Evolutionary conservation across 2,113 vertebrate species (phyloP), one percentile per base, ranked within the genome.

Genomic region (Heterocephalus glaber): DNA sequence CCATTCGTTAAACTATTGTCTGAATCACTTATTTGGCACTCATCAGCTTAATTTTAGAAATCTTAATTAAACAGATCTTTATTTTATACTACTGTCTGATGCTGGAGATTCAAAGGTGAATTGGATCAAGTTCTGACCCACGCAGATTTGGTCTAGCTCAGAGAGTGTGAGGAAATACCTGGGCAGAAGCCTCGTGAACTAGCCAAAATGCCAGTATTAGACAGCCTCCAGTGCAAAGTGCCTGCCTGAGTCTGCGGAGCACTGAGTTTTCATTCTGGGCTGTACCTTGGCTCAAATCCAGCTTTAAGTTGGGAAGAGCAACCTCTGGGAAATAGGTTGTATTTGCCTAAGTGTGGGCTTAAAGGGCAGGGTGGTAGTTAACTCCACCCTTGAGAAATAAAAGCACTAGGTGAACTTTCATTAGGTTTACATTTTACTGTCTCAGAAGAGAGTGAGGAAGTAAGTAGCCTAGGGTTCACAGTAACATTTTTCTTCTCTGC

Each of bases 231-330:
- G 26, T 56, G 38, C 30, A 56, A 56, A 49, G 35, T 92, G 70
- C 19, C 26, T 38, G 9, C 56, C 19, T 35, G 44, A 70, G 72
- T 80, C 47, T 77, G 0, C 20, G 41, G 79, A 92, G 66, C 74
- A 20, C 33, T 77, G 54, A 61, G 61, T 80, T 89, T 85, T 94
- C 47, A 35, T 26, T 93, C 54, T 85, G n/a, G 20, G 6, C 58
- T 77, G 61, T 77, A 24, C 56, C 65, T 92, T 92, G 54, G 81
- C 88, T 82, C 65, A 82, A 56, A 79, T 88, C 86, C 82, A 96
- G 33, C 89, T 44, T 82, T 58, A 38, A 20, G 10, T 52, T 86
- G 28, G 77, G 61, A 90, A 93, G 49, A 94, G 33, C 79, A 61
- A 66, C 82, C 41, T 66, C 54, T 86, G 44, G 24, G 85, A 95